phyloP scores from a whole-genome alignment of 1,140 invertebrate species.

The Pogonognathellus flavescens region DNA sequence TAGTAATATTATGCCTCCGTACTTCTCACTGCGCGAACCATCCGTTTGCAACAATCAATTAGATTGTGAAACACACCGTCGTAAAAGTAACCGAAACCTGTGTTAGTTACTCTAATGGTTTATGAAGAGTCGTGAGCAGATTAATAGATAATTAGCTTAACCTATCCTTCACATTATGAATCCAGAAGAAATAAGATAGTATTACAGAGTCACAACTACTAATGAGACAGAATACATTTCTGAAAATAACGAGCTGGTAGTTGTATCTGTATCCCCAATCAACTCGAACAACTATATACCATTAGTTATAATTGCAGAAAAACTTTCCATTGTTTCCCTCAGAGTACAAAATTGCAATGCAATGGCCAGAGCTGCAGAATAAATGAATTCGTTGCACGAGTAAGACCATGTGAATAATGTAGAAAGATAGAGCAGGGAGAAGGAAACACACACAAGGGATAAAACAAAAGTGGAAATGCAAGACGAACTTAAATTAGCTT shows the following conservation, averaged over 20 bases:
- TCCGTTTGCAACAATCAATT: not conserved
- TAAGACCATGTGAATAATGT: not conserved
- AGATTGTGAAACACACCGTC: constrained; percentile 1
- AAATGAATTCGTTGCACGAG: not conserved
- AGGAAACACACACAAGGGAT: not conserved
- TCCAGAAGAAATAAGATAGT: no score
- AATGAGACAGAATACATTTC: no score
- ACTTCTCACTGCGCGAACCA: not conserved
- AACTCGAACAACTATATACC: no score
- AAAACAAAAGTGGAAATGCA: not conserved
- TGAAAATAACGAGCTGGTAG: no score
- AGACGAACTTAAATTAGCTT: not conserved
- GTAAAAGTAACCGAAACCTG: constrained; percentile 5
- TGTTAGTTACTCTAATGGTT: not conserved
- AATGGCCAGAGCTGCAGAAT: no score
- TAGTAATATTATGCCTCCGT: not conserved
- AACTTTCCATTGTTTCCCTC: no score
- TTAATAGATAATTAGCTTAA: constrained; percentile 10
- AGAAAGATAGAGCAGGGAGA: no score
- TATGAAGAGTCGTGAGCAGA: not conserved
- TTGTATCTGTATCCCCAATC: no score
- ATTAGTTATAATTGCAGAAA: no score
- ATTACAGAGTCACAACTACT: no score
- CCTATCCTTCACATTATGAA: not conserved
- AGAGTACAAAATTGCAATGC: no score